Percentiles rank a stretch among this genome's conserved stretches.
Conservation (phyloP, 2,113 vertebrate species). For the Spheniscus mendiculus region DNA sequence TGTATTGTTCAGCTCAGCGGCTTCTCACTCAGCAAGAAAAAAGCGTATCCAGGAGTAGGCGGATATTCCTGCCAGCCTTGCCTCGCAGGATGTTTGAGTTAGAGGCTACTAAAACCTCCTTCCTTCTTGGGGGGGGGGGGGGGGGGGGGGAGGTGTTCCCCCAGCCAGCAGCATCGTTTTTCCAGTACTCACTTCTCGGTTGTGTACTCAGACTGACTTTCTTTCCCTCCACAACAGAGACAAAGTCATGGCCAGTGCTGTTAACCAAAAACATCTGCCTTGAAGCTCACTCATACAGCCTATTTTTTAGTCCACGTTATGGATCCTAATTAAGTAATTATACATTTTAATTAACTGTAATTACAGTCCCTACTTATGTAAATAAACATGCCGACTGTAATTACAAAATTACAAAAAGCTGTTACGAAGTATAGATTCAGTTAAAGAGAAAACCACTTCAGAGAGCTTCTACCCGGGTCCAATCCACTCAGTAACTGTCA, state of each 20-base stretch:
- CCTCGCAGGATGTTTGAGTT: not conserved
- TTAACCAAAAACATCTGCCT: not conserved
- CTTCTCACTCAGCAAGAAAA: not conserved
- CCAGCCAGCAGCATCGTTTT: not conserved
- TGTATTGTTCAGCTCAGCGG: not conserved
- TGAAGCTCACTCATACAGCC: not conserved
- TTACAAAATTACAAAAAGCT: conserved; percentile 46
- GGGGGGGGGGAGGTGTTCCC: not conserved
- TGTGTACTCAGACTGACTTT: not conserved
- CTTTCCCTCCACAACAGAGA: not conserved
- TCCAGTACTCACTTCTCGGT: fast-evolving
- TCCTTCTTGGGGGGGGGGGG: too few relatives aligned
- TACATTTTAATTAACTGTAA: conserved; percentile 61
- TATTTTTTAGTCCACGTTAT: not conserved
- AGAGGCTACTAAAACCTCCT: not conserved
- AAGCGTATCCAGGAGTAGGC: not conserved
- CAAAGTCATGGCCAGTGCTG: not conserved
- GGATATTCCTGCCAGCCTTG: not conserved
- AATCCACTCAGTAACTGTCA: fast-evolving
- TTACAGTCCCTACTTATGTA: conserved; percentile 48
- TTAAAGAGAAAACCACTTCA: not conserved
- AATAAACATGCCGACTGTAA: conserved; percentile 51
- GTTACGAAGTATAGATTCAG: conserved; percentile 9
- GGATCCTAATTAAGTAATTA: conserved; percentile 58
- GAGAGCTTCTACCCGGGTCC: not conserved